Evolutionary conservation across 30 jellyfish, hydroid and myxozoan species (phyloP), one percentile per base, ranked within the genome.

Genomic region (Catostylus mosaicus): DNA sequence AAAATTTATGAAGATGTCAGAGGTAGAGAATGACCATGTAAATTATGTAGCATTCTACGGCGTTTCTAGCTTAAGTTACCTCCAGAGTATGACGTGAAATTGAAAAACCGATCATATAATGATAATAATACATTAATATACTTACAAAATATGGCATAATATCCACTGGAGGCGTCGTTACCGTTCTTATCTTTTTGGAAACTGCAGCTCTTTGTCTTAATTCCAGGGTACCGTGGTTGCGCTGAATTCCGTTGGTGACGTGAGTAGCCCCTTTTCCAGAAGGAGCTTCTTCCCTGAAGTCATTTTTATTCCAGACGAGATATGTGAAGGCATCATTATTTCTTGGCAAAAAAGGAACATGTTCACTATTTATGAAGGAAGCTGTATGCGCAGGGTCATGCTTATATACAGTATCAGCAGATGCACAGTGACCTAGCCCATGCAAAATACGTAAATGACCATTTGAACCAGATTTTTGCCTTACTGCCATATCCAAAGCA

Each of bases 231-330:
- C 30, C 37, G 38, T 23, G 30, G 22, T 0, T 72, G 30, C 84
- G 84, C 48, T 82, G 87, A n/a, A 82, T 45, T 75, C 86, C 80
- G 77, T 67, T 67, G 14, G 90, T 86, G 66, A 75, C 57, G 73
- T 86, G 90, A 26, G 96, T 86, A 22, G 77, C 57, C 30, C 78
- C 78, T 30, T 84, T 76, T 14, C 91, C 91, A 0, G 85, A 2
- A 3, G 1, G 8, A 35, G 95, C 31, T 85, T 85, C 95, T 74
- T 85, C 95, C 46, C 61, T 47, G 54, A 85, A 85, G 54, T 85
- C 95, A 64, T 73, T 62, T 31, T 85, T 61, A 67, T 50, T 87
- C 65, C 61, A 68, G 32, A 72, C 94, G 30, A 83, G 81, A 47
- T 48, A 19, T 33, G 93, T 48, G 61, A 72, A 52, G 9, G 12